These are phyloP conservation scores for Tribolium freemani DNA, from an alignment of 2,888 invertebrate species.

Conservation along the genomic window DNA sequence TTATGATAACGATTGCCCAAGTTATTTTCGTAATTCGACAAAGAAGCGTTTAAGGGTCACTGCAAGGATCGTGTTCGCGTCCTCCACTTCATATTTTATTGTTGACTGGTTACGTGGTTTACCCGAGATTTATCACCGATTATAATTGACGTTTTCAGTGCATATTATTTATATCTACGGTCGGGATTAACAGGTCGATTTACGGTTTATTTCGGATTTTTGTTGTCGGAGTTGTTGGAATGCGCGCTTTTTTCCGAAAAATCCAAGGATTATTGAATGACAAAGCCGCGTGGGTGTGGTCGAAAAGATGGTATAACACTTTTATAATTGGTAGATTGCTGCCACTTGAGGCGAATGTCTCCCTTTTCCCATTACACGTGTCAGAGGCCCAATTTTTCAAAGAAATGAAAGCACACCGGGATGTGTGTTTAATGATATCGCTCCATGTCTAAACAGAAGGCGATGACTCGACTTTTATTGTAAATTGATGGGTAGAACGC, in stretches of 20 bases:
- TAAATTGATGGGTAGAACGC: conserved; percentile 37
- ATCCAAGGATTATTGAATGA: conserved; percentile 13
- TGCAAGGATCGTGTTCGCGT: conserved; percentile 44
- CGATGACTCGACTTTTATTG: conserved; percentile 37
- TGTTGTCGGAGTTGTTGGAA: conserved; percentile 16
- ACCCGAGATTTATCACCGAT: conserved; percentile 58
- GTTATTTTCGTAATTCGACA: conserved; percentile 12
- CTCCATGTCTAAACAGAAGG: conserved; percentile 41
- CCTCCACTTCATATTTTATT: conserved; percentile 58
- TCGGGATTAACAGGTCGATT: conserved; percentile 57
- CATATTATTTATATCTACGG: conserved; percentile 60
- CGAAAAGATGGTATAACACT: background rate
- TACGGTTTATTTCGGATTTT: conserved; percentile 51
- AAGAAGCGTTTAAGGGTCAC: background rate
- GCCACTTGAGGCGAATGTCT: conserved; percentile 18
- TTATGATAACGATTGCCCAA: conserved; percentile 30
- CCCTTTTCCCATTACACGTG: conserved; percentile 27
- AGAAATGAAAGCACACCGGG: conserved; percentile 22
- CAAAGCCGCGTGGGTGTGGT: conserved; percentile 20
- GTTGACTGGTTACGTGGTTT: conserved; percentile 57
- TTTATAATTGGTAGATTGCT: conserved; percentile 31
- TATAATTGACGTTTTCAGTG: conserved; percentile 61
- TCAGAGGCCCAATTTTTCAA: conserved; percentile 10
- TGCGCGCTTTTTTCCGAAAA: background rate
- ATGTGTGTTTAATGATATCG: conserved; percentile 34